Evolutionary conservation across 2,797 vertebrate genomes (phyloP), one percentile per base, ranked within the genome.

Genomic region (Lithobates sylvaticus): DNA sequence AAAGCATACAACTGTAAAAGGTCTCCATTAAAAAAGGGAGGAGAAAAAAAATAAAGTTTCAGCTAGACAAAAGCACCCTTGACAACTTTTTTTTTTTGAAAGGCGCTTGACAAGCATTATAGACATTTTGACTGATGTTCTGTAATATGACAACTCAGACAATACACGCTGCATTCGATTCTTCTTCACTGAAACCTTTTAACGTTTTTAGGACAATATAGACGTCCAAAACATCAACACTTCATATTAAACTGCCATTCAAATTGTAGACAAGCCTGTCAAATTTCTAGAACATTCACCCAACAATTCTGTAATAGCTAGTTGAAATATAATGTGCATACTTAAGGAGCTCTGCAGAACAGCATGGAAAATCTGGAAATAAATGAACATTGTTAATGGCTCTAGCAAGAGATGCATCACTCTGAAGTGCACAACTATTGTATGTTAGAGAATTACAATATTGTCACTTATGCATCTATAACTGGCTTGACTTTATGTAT

Each of bases 161-260:
- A 83, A 87, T 76, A 26, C 27, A 47, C 34, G 67, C 54, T 50
- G 65, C 68, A 39, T 18, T 42, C 44, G 64, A 73, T 54, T 39
- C 58, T 58, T 5, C 72, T 64, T 26, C 34, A 71, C 73, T 54
- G 65, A 77, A 82, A 77, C 26, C 34, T 65, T 71, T 36, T 34
- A 39, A 18, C 27, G 2, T 18, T 69, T 21, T 70, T 68, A 76
- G 69, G 34, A 76, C 42, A 76, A 77, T 61, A 81, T 23, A 76
- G 47, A 71, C 26, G 64, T 18, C 77, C 5, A 58, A 74, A 32
- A 16, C 67, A 65, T 83, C 85, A 83, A 15, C 73, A 64, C 42
- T 47, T 29, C 54, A 78, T 83, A 67, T 73, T n/a, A 73, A 29
- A 39, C 75, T 73, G 80, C 21, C 80, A 83, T 3, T 83, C 85